Conservation (phyloP, 2,113 vertebrate species). For the Tenrec ecaudatus region DNA sequence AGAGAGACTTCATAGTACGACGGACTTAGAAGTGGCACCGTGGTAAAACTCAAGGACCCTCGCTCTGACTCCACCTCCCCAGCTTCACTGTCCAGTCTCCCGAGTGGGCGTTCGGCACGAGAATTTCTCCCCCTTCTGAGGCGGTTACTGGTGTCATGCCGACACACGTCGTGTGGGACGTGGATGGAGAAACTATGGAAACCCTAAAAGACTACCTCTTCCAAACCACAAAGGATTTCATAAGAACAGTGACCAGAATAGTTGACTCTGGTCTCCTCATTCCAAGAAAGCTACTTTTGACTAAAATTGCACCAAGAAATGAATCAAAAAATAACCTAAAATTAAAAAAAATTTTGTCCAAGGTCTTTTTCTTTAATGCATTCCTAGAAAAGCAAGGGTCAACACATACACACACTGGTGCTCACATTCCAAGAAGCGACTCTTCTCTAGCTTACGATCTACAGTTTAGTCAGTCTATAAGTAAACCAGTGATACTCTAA, state of each 20-base stretch:
- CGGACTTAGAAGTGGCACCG: background rate
- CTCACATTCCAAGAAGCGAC: conserved; percentile 47
- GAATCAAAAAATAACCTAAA: conserved; percentile 8
- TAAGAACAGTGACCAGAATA: conserved; percentile 58
- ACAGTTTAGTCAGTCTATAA: background rate
- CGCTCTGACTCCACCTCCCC: background rate
- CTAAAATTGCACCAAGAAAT: conserved; percentile 64
- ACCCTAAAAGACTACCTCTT: conserved; percentile 11
- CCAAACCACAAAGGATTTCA: conserved; percentile 65
- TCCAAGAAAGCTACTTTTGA: conserved; percentile 73
- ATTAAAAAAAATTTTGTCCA: background rate
- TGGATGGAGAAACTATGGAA: conserved; percentile 58
- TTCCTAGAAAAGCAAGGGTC: conserved; percentile 19
- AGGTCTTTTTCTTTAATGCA: background rate
- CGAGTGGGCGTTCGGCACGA: conserved; percentile 18
- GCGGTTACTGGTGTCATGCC: background rate
- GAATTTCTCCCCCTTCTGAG: conserved; percentile 52
- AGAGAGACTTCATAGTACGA: background rate
- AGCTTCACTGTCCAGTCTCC: conserved; percentile 24
- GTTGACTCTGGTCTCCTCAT: conserved; percentile 56
- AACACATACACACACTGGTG: conserved; percentile 17
- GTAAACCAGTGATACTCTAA: background rate
- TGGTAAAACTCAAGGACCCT: conserved; percentile 3
- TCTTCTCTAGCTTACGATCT: background rate
- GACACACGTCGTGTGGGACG: background rate